Conservation (phyloP, 1,140 invertebrate genomes). For the Mactra quadrangularis region DNA sequence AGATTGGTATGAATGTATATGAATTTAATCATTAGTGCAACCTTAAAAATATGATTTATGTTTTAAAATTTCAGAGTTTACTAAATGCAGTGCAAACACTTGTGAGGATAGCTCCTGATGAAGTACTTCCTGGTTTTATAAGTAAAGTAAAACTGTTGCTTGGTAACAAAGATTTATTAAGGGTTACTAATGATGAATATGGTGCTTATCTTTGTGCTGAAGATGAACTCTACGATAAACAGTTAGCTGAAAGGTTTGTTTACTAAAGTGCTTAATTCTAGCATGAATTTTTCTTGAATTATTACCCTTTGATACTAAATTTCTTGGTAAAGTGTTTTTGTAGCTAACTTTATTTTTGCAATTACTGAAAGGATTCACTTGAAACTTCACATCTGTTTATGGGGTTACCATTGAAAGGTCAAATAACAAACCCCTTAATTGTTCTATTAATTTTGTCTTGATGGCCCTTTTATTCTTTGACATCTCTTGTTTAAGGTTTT, state of each 20-base stretch:
- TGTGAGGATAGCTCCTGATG: slow-evolving; percentile 87
- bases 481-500: too few relatives aligned
- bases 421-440: too few relatives aligned
- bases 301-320: not conserved
- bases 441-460: too few relatives aligned
- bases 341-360: too few relatives aligned
- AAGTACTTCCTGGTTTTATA: slow-evolving; percentile 87
- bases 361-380: too few relatives aligned
- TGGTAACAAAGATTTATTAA: slow-evolving; percentile 88
- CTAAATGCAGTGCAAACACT: slow-evolving; percentile 84
- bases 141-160: slow-evolving; percentile 86
- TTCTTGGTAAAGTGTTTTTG: too few relatives aligned
- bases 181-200: slow-evolving; percentile 93
- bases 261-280: not conserved
- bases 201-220: slow-evolving; percentile 94
- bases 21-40: too few relatives aligned
- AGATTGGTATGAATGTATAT: too few relatives aligned
- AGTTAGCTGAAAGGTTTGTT: slow-evolving; percentile 87
- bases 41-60: too few relatives aligned
- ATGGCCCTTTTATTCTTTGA: too few relatives aligned
- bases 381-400: too few relatives aligned
- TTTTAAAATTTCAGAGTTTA: slow-evolving; percentile 70
- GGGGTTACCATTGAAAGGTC: too few relatives aligned
- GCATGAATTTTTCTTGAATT: not conserved
- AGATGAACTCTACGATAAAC: slow-evolving; percentile 95